Evolutionary conservation across 2,797 vertebrate genomes (phyloP), one percentile per base, ranked within the genome.

Genomic region (Notamacropus eugenii): DNA sequence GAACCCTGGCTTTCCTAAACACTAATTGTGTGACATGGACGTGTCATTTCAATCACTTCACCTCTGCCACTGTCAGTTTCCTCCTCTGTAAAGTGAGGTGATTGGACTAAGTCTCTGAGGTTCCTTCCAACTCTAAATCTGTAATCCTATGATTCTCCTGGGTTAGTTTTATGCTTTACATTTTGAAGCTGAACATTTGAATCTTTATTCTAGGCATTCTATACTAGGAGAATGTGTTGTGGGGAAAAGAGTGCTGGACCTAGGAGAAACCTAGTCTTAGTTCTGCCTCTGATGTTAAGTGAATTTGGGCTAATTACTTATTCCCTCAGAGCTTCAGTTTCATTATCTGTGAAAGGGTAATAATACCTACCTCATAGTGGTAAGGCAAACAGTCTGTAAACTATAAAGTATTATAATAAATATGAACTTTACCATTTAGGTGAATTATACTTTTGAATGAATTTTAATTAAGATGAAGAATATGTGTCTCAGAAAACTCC

Each of bases 321-420:
- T 31, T 46, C 67, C 55, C 57, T 93, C 93, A 91, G 74, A n/a
- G 46, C 46, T 57, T 93, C 4, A 91, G 54, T 93, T 96, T 95
- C 93, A 57, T 92, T 97, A 46, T 90, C 90, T 19, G 28, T n/a
- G 46, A 92, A 91, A 92, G 55, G 58, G 90, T n/a, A 52, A 34
- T 4, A 50, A 31, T 2, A 40, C 67, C 16, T 74, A 40, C 62
- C 34, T 74, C 14, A 67, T 34, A 0, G 62, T 67, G 27, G 4
- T 67, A 19, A 67, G 34, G 62, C 34, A 67, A 19, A 1, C 31
- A 67, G 62, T 67, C 62, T 67, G 14, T 74, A 74, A 74, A 40
- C 67, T 82, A 46, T 46, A 82, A 24, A 82, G 67, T 82, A 27
- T 46, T 46, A 27, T 46, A 62, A 34, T 34, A 46, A 82, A 4